A percentile compares a stretch with the other conserved stretches of the same genome.
These are phyloP conservation scores for Brachyptera risi DNA, from an alignment of 2,888 invertebrate species.

Conservation along the genomic window DNA sequence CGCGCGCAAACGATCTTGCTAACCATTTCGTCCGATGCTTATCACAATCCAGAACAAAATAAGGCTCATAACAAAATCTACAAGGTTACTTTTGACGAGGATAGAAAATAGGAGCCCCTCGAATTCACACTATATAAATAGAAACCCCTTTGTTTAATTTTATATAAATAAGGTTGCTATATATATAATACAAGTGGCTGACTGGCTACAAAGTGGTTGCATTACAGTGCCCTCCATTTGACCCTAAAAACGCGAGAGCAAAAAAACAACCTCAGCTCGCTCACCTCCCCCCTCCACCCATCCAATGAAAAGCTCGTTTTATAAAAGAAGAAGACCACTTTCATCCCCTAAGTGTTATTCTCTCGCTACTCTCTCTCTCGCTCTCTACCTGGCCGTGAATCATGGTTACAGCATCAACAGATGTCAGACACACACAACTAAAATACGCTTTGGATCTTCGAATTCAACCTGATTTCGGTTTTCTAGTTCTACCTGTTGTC, in stretches of 20 bases:
- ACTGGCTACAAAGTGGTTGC: constrained; percentile 24
- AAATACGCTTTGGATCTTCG: too few species aligned
- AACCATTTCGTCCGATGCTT: too few species aligned
- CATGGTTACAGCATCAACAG: background rate
- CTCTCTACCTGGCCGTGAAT: background rate
- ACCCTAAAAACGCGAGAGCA: constrained; percentile 18
- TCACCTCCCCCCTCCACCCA: background rate
- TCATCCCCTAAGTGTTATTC: background rate
- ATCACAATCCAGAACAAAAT: too few species aligned
- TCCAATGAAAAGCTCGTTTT: background rate
- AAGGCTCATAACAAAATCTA: background rate
- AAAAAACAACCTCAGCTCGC: constrained; percentile 5
- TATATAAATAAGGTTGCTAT: background rate
- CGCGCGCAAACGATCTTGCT: too few species aligned
- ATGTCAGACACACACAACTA: too few species aligned
- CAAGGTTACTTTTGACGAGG: background rate
- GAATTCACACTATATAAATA: constrained; percentile 12
- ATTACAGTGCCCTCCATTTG: constrained; percentile 24
- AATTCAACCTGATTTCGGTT: background rate
- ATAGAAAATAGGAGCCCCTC: background rate
- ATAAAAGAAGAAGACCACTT: background rate
- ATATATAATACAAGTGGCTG: constrained; percentile 9
- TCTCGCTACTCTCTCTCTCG: background rate
- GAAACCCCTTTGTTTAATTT: background rate
- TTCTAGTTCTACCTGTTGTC: background rate